A percentile compares a stretch with the other conserved stretches of the same genome.
phyloP scores from a whole-genome alignment of 2,797 vertebrate species.

The Telmatherina bonti region DNA sequence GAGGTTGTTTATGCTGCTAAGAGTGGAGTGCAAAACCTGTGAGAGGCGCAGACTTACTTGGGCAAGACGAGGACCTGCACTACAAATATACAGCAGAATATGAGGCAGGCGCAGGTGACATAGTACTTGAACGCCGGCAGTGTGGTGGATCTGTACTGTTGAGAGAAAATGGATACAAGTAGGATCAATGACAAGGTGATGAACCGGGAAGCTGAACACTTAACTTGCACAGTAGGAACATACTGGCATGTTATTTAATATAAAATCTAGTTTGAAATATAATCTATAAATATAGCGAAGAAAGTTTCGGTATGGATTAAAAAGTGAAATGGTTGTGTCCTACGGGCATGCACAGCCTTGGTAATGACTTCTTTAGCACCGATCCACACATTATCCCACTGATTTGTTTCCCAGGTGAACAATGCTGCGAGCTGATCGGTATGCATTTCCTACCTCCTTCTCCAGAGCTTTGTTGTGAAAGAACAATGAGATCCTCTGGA shows the following conservation, averaged over 20 bases:
- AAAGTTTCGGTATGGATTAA: neutral
- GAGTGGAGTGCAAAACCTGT: slow-evolving; percentile 4
- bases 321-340: neutral
- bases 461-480: slow-evolving; percentile 97
- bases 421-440: slow-evolving; percentile 23
- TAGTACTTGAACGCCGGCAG: slow-evolving; percentile 98
- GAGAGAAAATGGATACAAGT: slow-evolving; percentile 46
- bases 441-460: slow-evolving; percentile 90
- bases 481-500: slow-evolving; percentile 97
- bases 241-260: neutral
- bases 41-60: slow-evolving; percentile 87
- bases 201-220: neutral
- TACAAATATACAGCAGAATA: slow-evolving; percentile 97
- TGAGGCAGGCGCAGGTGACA: slow-evolving; percentile 95
- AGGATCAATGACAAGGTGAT: neutral
- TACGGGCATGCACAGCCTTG: neutral
- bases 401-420: slow-evolving; percentile 28
- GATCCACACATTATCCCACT: slow-evolving; percentile 17
- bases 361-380: slow-evolving; percentile 9
- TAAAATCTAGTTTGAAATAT: neutral
- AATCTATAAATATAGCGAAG: neutral
- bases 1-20: slow-evolving; percentile 28
- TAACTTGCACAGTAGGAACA: neutral
- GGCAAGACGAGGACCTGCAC: slow-evolving; percentile 96
- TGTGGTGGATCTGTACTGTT: slow-evolving; percentile 94